Percentiles rank a stretch among this genome's conserved stretches.
These are phyloP conservation scores for Okamejei kenojei DNA, from an alignment of 2,797 vertebrate species.

Conservation along the genomic window DNA sequence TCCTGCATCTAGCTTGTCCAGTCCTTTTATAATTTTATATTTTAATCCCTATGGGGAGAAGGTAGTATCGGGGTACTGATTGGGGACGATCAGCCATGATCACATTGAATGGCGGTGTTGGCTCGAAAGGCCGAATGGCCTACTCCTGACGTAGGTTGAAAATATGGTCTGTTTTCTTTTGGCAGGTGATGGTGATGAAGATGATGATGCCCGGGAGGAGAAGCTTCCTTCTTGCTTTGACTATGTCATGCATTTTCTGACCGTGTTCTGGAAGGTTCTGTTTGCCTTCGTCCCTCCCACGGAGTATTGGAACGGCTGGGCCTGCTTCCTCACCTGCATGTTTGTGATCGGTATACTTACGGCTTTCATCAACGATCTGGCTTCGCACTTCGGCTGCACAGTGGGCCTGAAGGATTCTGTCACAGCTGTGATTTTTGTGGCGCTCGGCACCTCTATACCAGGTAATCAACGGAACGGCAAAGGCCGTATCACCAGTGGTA, in stretches of 20 bases:
- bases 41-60: too few relatives aligned
- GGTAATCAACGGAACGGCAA: slow-evolving; percentile 52
- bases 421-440: slow-evolving; percentile 88
- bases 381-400: slow-evolving; percentile 89
- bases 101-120: too few relatives aligned
- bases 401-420: slow-evolving; percentile 80
- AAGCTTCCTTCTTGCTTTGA: slow-evolving; percentile 74
- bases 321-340: slow-evolving; percentile 81
- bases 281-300: slow-evolving; percentile 85
- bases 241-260: slow-evolving; percentile 84
- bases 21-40: too few relatives aligned
- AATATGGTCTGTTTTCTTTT: neutral
- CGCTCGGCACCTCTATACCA: slow-evolving; percentile 83
- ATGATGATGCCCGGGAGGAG: slow-evolving; percentile 69
- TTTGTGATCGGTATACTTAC: slow-evolving; percentile 63
- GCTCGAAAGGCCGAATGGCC: too few relatives aligned
- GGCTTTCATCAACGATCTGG: slow-evolving; percentile 82
- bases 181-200: slow-evolving; percentile 69
- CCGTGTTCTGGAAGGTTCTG: slow-evolving; percentile 86
- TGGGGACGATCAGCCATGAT: too few relatives aligned
- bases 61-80: too few relatives aligned
- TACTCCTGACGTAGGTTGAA: too few relatives aligned
- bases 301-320: slow-evolving; percentile 85
- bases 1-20: too few relatives aligned
- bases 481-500: neutral